These are phyloP conservation scores for Scelioninae gen. 1 DNA, from an alignment of 2,888 invertebrate species.

Conservation along the genomic window DNA sequence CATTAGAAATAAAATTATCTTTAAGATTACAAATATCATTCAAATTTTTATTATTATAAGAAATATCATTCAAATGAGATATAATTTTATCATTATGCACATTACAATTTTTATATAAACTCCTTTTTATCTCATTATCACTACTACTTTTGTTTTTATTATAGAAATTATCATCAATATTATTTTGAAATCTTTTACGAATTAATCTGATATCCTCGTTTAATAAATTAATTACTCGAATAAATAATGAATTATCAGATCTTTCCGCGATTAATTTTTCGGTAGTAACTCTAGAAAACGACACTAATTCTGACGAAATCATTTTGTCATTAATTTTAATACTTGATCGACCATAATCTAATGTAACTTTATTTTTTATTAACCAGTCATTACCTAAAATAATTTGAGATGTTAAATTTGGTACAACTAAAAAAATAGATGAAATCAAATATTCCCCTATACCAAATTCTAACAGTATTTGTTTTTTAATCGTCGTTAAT, in stretches of 20 bases:
- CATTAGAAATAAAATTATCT: too few relatives aligned
- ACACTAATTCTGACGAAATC: neutral
- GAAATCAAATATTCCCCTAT: constrained; percentile 13
- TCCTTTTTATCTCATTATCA: too few relatives aligned
- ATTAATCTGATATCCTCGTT: neutral
- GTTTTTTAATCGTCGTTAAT: constrained; percentile 10
- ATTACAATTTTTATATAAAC: too few relatives aligned
- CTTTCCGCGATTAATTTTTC: neutral
- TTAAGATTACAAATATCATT: too few relatives aligned
- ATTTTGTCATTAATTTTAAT: neutral
- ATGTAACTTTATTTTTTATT: constrained; percentile 7
- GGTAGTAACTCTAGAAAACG: neutral
- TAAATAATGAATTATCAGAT: neutral
- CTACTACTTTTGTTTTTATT: too few relatives aligned
- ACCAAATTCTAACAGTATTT: constrained; percentile 20
- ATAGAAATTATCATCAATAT: too few relatives aligned
- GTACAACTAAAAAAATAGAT: constrained; percentile 19
- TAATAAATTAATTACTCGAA: constrained; percentile 3
- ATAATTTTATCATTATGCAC: too few relatives aligned
- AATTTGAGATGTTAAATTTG: constrained; percentile 12
- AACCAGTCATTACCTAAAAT: constrained; percentile 39
- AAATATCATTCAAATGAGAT: too few relatives aligned
- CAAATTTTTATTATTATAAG: too few relatives aligned
- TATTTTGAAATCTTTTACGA: too few relatives aligned
- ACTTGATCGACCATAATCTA: constrained; percentile 9